Conservation (phyloP, 2,113 vertebrate species). For the Scophthalmus maximus region DNA sequence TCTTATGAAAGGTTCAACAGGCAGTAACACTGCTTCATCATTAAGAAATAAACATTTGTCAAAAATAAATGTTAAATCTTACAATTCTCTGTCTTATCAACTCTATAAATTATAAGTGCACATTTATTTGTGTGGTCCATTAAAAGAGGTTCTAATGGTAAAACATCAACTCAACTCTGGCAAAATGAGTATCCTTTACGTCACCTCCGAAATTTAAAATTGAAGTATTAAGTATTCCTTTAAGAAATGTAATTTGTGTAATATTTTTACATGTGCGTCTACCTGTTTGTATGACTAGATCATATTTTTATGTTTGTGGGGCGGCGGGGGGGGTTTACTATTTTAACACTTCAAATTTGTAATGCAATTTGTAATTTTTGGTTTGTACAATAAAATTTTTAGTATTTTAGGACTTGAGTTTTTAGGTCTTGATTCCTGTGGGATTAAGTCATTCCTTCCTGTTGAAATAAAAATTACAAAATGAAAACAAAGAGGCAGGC, state of each 20-base stretch:
- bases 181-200: neutral
- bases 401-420: neutral
- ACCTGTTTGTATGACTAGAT: neutral
- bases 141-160: neutral
- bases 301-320: neutral
- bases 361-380: neutral
- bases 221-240: too few species aligned
- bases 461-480: neutral
- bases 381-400: neutral
- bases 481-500: neutral
- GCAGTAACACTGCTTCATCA: neutral
- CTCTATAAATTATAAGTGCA: neutral
- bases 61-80: neutral
- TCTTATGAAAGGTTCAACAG: neutral
- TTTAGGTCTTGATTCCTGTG: neutral
- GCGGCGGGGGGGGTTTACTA: too few species aligned
- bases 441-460: neutral
- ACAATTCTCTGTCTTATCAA: neutral
- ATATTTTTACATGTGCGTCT: too few species aligned
- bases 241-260: too few species aligned
- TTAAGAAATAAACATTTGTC: neutral
- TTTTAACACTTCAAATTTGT: neutral
- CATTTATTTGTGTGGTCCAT: neutral
- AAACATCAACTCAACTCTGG: neutral
- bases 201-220: too few species aligned